Conservation (phyloP, 2,113 vertebrate species). For the Pyrgilauda ruficollis region DNA sequence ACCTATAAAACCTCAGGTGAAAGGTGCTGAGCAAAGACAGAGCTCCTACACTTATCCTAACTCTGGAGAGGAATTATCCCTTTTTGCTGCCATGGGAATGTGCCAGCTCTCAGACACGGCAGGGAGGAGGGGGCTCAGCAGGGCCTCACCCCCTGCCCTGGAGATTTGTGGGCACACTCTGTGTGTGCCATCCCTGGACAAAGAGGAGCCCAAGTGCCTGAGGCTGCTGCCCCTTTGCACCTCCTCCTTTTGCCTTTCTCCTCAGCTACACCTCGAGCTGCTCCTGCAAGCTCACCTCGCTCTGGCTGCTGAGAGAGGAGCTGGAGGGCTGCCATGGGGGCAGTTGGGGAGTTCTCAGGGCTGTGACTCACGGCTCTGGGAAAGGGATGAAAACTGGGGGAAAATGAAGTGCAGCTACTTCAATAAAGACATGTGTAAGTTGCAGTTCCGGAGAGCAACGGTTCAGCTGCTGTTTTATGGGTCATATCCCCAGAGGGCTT, state of each 20-base stretch:
- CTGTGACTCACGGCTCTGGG: background rate
- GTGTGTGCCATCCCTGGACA: background rate
- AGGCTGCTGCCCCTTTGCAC: background rate
- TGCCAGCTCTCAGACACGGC: accelerated
- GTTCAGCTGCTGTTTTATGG: background rate
- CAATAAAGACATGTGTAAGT: background rate
- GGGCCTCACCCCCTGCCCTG: background rate
- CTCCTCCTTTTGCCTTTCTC: background rate
- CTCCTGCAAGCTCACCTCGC: background rate
- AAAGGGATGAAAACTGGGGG: background rate
- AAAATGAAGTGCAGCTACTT: background rate
- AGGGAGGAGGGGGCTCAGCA: background rate
- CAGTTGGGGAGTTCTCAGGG: accelerated
- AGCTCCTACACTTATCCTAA: accelerated
- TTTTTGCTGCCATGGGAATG: background rate
- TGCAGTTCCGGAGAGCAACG: background rate
- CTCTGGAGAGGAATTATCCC: background rate
- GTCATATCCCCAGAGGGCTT: background rate
- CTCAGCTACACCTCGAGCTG: background rate
- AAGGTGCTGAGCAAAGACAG: background rate
- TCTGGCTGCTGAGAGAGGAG: background rate
- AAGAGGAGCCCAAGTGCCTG: background rate
- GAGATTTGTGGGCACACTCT: accelerated
- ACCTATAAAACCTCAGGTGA: background rate
- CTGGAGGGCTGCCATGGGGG: background rate